Percentiles rank a stretch among this genome's conserved stretches.
phyloP scores from a whole-genome alignment of 2,113 vertebrate species.

The Phaethornis superciliosus region DNA sequence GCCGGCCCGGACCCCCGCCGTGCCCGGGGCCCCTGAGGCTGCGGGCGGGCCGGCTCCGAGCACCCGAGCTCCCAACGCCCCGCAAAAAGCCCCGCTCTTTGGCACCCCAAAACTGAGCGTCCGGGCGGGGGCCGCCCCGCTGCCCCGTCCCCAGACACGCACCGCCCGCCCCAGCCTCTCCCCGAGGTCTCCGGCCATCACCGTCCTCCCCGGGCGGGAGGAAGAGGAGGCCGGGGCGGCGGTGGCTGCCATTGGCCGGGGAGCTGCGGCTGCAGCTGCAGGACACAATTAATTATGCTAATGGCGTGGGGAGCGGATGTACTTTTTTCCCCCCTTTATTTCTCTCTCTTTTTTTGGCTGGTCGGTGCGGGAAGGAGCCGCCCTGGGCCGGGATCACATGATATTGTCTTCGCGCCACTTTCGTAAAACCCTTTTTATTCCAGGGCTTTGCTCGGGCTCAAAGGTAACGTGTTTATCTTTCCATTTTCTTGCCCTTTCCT shows the following conservation, averaged over 20 bases:
- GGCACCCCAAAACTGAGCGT: too few relatives aligned
- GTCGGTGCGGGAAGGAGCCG: constrained; percentile 75
- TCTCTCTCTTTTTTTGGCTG: constrained; percentile 52
- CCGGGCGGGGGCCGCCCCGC: too few relatives aligned
- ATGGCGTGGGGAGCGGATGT: constrained; percentile 78
- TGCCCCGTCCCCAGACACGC: too few relatives aligned
- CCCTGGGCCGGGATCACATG: constrained; percentile 82
- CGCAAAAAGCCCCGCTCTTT: neutral
- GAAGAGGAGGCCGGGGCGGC: neutral
- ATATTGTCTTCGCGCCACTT: constrained; percentile 91
- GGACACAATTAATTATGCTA: constrained; percentile 83
- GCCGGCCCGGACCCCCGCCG: neutral
- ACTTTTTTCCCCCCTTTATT: constrained; percentile 42
- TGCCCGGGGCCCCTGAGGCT: neutral
- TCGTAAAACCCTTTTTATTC: constrained; percentile 71
- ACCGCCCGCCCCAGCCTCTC: neutral
- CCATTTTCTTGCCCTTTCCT: neutral
- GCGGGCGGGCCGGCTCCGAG: neutral
- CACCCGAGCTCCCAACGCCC: neutral
- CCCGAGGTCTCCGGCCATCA: neutral
- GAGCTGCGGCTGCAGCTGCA: constrained; percentile 68
- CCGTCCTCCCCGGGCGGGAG: neutral
- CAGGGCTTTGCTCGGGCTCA: constrained; percentile 71
- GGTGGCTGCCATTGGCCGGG: constrained; percentile 59
- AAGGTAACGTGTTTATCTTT: constrained; percentile 76